These are phyloP conservation scores for Vanessa atalanta DNA, from an alignment of 1,140 invertebrate genomes.

Conservation along the genomic window DNA sequence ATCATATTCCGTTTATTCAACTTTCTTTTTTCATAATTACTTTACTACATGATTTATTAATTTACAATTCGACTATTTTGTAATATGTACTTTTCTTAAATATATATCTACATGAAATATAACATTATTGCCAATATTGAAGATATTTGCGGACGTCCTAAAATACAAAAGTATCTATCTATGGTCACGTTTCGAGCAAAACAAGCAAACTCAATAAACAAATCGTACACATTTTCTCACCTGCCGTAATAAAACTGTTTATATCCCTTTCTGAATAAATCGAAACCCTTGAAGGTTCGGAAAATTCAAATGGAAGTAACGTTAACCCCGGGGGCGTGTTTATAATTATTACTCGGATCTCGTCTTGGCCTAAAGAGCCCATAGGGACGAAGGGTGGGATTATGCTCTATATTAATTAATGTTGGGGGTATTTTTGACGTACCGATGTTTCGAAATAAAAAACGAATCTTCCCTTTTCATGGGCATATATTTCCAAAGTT, in stretches of 20 bases:
- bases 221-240: conserved; percentile 21
- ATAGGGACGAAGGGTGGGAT: conserved; percentile 50
- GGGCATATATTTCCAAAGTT: too few relatives aligned
- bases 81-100: too few relatives aligned
- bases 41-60: too few relatives aligned
- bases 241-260: conserved; percentile 30
- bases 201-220: conserved; percentile 14
- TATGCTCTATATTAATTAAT: conserved; percentile 64
- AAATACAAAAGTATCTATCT: neutral
- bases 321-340: conserved; percentile 54
- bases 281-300: conserved; percentile 30
- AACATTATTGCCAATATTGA: neutral
- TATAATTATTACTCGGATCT: conserved; percentile 61
- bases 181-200: neutral
- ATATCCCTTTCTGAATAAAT: conserved; percentile 35
- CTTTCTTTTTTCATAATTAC: too few relatives aligned
- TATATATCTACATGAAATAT: too few relatives aligned
- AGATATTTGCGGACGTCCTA: neutral
- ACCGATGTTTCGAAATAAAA: conserved; percentile 1
- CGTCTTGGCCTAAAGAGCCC: conserved; percentile 55
- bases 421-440: conserved; percentile 46
- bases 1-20: too few relatives aligned
- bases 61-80: too few relatives aligned
- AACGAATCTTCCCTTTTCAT: too few relatives aligned
- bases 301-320: conserved; percentile 41